Base-by-base conservation (phyloP, 1,140 invertebrate species). In the Euura saliciscinereae region DNA sequence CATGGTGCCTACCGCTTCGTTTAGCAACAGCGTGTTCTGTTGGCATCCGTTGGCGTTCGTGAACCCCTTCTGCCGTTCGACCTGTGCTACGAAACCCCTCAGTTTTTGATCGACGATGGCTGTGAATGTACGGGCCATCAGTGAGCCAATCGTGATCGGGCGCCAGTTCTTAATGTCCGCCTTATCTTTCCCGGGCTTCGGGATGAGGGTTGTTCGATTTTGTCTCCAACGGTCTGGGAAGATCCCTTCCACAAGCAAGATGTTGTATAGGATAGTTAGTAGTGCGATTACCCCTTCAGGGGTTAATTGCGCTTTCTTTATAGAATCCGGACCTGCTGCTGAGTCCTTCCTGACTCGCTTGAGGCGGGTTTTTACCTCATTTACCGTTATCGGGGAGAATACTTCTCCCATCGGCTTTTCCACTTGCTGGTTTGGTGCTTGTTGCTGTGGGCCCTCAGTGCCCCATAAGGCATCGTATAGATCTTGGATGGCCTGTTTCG, bases 191-290 rank as follows among this genome's bases (percentile, higher is more conserved):
- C 75, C 77, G 0, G 10, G 42, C 45, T 82, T 81, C 0, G 79
- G 77, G 2, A 82, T 78, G 0, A 81, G 45, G 0, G 76, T 78
- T 0, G 80, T 80, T n/a, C 79, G 42, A 28, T 80, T 79, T 1
- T 4, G 43, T 43, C n/a, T 71, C 79, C 78, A 79, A 1, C 10
- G 10, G 3, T 13, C 4, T 3, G 78, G 77, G 13, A 70, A 79
- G 0, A 42, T 2, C 2, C 64, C 2, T 0, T 69, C n/a, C 0
- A 59, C 0, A 0, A 77, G 0, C 0, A 80, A 2, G 0, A 77
- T 10, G 11, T 80, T 78, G 10, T 66, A 80, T 0, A 79, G 43
- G 0, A 72, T 70, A 0, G 74, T 65, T 0, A 75, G 28, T 0
- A 69, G 11, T 0, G 5, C 8, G 2, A 5, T n/a, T 8, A 51